Evolutionary conservation across 35 echinoderm and acorn worm species (phyloP), one percentile per base, ranked within the genome.

Genomic region (Patiria miniata): DNA sequence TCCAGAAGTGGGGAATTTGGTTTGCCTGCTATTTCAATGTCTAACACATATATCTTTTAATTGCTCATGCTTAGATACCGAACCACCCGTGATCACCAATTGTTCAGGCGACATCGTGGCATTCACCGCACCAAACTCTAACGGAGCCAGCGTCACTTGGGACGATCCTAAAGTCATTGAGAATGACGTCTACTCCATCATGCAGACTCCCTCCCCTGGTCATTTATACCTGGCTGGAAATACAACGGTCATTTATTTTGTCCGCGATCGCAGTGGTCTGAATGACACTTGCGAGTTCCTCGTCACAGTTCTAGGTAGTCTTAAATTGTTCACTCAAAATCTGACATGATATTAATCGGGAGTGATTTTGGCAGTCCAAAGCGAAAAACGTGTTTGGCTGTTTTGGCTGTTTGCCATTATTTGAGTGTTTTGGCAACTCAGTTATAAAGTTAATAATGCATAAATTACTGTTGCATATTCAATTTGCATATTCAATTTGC

Each of bases 261-360:
- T 84, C 9, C 87, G 78, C 1, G 93, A 94, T 87, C 21, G 73
- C 39, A 79, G 80, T 14, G 36, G 44, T 78, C 85, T 90, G 56
- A 59, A 29, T 37, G 87, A 68, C n/a, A 73, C 83, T 23, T 94
- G 93, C 65, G 51, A 83, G 55, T 91, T 94, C 53, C 7, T 10
- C 8, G 65, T 73, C 34, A 73, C 29, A 73, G 65, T 73, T 73
- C 29, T 36, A 34, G 65, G 65, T 73, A 34, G 14, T 23, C 19
- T 40, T 38, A 81, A 16, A 14, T 14, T 21, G 16, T 42, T 81
- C 50, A 73, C 19, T 9, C 23, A 73, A 14, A 0, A 7, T 34
- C 26, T 32, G 19, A 22, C 34, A 73, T 6, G 29, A 32, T 26
- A 21, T n/a, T n/a, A 18, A 14, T 18, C 54, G 8, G 1, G 54